Conservation (phyloP, 2,888 invertebrate species). For the Eupithecia subfuscata region DNA sequence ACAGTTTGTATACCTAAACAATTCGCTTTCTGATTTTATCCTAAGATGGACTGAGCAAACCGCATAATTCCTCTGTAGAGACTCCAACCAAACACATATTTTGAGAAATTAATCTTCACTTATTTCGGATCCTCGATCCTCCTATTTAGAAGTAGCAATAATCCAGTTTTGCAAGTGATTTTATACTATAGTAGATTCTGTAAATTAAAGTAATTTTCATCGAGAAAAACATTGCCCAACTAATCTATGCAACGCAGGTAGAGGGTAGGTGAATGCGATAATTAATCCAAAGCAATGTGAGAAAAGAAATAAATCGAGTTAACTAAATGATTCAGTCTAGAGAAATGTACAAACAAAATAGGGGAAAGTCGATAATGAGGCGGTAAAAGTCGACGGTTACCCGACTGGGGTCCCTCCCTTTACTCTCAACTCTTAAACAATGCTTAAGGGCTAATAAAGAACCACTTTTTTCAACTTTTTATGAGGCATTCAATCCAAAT, state of each 20-base stretch:
- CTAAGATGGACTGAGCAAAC: background rate
- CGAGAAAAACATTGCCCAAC: background rate
- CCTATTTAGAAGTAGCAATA: background rate
- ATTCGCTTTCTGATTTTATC: background rate
- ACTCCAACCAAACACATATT: background rate
- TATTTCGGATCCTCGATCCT: background rate
- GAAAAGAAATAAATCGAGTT: conserved; percentile 57
- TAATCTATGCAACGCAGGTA: conserved; percentile 14
- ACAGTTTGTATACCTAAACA: background rate
- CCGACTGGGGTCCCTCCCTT: conserved; percentile 66
- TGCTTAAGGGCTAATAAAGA: conserved; percentile 78
- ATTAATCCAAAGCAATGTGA: conserved; percentile 41
- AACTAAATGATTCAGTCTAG: conserved; percentile 57
- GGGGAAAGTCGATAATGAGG: conserved; percentile 74
- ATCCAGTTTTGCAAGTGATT: background rate
- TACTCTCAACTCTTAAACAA: conserved; percentile 75
- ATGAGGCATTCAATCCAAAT: conserved; percentile 51
- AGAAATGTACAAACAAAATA: conserved; percentile 68
- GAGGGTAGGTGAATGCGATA: conserved; percentile 29
- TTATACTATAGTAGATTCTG: background rate
- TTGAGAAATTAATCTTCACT: background rate
- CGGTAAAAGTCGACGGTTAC: conserved; percentile 69
- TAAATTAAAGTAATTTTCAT: background rate
- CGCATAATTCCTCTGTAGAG: background rate
- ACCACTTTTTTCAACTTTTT: conserved; percentile 71